Base-by-base conservation (phyloP, 1,140 invertebrate species). In the Apis laboriosa region DNA sequence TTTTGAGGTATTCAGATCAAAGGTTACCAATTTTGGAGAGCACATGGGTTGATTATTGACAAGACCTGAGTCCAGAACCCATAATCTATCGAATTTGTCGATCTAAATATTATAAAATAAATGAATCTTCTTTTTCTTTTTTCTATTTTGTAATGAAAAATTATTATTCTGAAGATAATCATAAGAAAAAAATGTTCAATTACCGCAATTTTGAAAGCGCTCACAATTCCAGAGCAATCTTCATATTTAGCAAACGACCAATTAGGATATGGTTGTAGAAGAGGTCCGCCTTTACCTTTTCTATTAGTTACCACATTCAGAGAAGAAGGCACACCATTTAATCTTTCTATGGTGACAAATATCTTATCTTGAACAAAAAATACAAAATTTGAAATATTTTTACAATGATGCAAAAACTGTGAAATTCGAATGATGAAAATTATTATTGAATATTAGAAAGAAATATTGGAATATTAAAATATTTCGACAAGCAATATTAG, bases 21-120 rank as follows among this genome's bases (percentile, higher is more conserved):
- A 95, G 0, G 92, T 92, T 0, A 95, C 80, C 0, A 95, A 76
- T 80, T 95, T 92, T 0, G 95, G 92, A 0, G 92, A 92, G 80
- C 95, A 95, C 4, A 91, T 75, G 17, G 91, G 86, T 0, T 43
- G 4, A 43, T 84, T 81, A 1, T 92, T 93, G 24, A 94, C 93
- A 77, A 93, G 93, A 34, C 95, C 95, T 1, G 92, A 85, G 77
- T 95, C 95, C 87, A 95, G 90, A 9, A 95, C 94, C 94, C 94
- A 95, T 11, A 95, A 78, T n/a, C 94, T 92, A 73, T 94, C 92
- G 34, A 43, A 5, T 7, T 43, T 43, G 34, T 43, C 34, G 34
- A 43, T 3, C 34, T 43, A 43, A 43, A 77, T 94, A 95, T 77
- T 90, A 7, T 43, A 43, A 43, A 4, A 43, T 43, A 43, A 43